These are phyloP conservation scores for Andrena minutula DNA, from an alignment of 2,888 invertebrate genomes.

Conservation along the genomic window DNA sequence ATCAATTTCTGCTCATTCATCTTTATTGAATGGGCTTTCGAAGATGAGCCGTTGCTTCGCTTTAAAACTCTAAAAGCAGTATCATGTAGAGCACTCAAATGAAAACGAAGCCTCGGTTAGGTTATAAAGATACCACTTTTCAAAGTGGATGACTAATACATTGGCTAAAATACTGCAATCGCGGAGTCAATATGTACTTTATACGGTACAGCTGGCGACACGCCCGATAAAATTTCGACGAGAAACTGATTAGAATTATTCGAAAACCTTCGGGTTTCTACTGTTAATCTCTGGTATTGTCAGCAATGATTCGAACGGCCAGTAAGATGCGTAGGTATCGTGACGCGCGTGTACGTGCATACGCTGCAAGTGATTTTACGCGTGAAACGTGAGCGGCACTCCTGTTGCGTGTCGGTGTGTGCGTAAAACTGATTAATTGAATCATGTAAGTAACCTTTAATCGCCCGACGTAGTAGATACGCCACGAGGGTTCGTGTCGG, in stretches of 20 bases:
- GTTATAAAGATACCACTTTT: conserved; percentile 19
- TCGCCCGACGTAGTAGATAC: conserved; percentile 10
- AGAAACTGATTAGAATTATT: conserved; percentile 12
- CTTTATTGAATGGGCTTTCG: conserved; percentile 18
- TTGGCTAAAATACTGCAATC: neutral
- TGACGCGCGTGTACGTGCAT: neutral
- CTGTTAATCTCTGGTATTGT: conserved; percentile 15
- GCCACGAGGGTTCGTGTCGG: neutral
- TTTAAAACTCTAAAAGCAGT: neutral
- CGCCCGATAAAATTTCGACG: conserved; percentile 25
- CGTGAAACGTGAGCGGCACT: conserved; percentile 19
- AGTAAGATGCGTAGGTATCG: neutral
- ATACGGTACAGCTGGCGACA: neutral
- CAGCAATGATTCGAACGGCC: neutral
- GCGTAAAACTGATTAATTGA: conserved; percentile 7
- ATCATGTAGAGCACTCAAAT: neutral
- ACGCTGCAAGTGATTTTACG: conserved; percentile 5
- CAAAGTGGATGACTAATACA: neutral
- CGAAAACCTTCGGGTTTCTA: conserved; percentile 5
- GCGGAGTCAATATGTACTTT: neutral
- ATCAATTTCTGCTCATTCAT: conserved; percentile 78
- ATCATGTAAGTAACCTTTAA: conserved; percentile 28
- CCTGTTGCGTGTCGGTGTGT: neutral
- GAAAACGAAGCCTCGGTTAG: conserved; percentile 1
- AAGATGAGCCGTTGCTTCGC: neutral